Evolutionary conservation across 2,888 invertebrate species (phyloP).

Genomic region (Pseudanteris insignis): DNA sequence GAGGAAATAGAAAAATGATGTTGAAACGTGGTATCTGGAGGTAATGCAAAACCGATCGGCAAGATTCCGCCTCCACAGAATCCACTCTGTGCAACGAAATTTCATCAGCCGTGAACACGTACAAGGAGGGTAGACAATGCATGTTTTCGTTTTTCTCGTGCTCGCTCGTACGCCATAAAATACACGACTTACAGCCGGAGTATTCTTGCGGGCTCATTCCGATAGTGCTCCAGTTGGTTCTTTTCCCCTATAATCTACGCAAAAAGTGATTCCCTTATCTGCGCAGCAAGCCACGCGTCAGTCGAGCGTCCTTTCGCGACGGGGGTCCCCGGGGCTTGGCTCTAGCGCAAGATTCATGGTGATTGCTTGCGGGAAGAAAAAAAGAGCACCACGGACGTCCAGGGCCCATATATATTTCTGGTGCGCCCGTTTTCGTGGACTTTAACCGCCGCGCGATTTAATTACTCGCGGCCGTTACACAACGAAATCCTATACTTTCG

Average conservation of each 20-base stretch:
- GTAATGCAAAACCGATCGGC: no score
- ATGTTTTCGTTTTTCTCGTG: slow-evolving; percentile 4
- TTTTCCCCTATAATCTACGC: slow-evolving; percentile 34
- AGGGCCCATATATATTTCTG: slow-evolving; percentile 48
- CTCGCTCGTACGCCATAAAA: slow-evolving; percentile 24
- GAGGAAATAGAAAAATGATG: no score
- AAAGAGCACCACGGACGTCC: slow-evolving; percentile 17
- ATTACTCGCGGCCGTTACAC: slow-evolving; percentile 57
- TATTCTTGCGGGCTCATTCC: slow-evolving; percentile 29
- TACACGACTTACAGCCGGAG: slow-evolving; percentile 18
- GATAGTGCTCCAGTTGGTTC: slow-evolving; percentile 32
- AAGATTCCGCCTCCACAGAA: neutral
- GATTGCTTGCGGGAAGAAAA: slow-evolving; percentile 42
- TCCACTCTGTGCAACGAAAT: neutral
- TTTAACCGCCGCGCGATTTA: slow-evolving; percentile 56
- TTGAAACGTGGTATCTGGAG: no score
- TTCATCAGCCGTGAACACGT: neutral
- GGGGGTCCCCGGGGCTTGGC: slow-evolving; percentile 37
- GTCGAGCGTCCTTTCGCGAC: slow-evolving; percentile 33
- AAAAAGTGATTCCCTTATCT: slow-evolving; percentile 43
- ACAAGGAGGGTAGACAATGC: slow-evolving; percentile 12
- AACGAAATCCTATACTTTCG: slow-evolving; percentile 57
- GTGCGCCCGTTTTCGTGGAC: slow-evolving; percentile 50
- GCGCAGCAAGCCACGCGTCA: slow-evolving; percentile 42
- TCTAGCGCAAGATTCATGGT: slow-evolving; percentile 45